Base-by-base conservation (phyloP, 2,888 invertebrate genomes). In the Sphaerophoria taeniata region DNA sequence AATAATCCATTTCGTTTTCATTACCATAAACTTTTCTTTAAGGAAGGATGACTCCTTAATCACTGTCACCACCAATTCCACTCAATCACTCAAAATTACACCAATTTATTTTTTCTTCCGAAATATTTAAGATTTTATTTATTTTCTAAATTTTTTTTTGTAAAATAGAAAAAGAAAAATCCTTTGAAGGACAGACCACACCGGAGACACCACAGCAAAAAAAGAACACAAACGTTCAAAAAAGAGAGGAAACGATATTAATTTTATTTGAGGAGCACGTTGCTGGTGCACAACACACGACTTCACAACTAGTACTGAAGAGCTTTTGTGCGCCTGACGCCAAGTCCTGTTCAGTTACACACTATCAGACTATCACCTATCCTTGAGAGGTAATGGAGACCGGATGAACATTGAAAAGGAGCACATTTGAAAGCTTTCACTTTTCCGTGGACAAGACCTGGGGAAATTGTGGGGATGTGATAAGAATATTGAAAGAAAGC, bases 301-400 rank as follows among this genome's bases (percentile, higher is more conserved):
- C 81, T 63, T 77, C 85, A 81, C 76, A 85, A 85, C 81, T 85
- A 77, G 71, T 56, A 85, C 85, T 85, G 85, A 85, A 70, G 72
- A 85, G 85, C 85, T 85, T 85, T 85, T 70, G 34, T 85, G 70
- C 80, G 85, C 76, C 73, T 77, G 85, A 77, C 81, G 72, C 80
- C 72, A 65, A 81, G 63, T 76, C 72, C 70, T 73, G 67, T 31
- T 81, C 63, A n/a, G n/a, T n/a, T n/a, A n/a, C n/a, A n/a, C n/a
- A n/a, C n/a, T n/a, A n/a, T 51, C 67, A 33, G 7, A 61, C 73
- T 80, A 79, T 84, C 84, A 84, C 72, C 69, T 67, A 80, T 85
- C 81, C 81, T 76, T 81, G 85, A 81, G 71, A n/a, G n/a, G n/a
- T n/a, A n/a, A 72, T 84, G 75, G 71, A 84, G 61, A 76, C 76